Evolutionary conservation across 2,113 vertebrate species (phyloP).

Genomic region (Neolamprologus sp.): DNA sequence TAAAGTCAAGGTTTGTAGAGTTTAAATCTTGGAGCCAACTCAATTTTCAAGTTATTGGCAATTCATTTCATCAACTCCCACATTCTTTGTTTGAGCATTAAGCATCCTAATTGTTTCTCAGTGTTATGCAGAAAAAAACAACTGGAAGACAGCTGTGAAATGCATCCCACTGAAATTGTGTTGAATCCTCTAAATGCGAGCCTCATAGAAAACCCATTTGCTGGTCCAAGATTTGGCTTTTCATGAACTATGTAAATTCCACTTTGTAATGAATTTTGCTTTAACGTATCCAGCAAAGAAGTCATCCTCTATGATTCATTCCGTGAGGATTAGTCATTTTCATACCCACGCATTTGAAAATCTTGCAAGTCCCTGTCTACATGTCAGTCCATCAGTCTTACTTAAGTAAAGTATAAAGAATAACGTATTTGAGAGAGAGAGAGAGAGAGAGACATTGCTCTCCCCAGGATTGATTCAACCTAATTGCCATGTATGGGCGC

Average conservation of each 20-base stretch:
- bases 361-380: constrained; percentile 6
- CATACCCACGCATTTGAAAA: neutral
- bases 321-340: constrained; percentile 17
- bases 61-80: neutral
- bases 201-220: neutral
- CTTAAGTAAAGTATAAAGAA: neutral
- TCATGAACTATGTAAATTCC: constrained; percentile 8
- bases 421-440: neutral
- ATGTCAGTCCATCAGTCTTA: constrained; percentile 24
- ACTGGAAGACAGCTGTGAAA: neutral
- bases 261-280: neutral
- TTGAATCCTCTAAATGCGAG: neutral
- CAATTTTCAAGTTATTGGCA: neutral
- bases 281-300: neutral
- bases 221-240: neutral
- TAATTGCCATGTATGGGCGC: constrained; percentile 56
- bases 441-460: constrained; percentile 15
- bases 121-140: neutral
- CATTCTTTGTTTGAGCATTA: neutral
- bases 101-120: neutral
- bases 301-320: constrained; percentile 17
- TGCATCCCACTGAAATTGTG: neutral
- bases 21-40: neutral
- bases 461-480: constrained; percentile 24
- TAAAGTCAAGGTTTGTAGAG: neutral